Conservation (phyloP, 2,797 vertebrate species). For the Anguilla marmorata region DNA sequence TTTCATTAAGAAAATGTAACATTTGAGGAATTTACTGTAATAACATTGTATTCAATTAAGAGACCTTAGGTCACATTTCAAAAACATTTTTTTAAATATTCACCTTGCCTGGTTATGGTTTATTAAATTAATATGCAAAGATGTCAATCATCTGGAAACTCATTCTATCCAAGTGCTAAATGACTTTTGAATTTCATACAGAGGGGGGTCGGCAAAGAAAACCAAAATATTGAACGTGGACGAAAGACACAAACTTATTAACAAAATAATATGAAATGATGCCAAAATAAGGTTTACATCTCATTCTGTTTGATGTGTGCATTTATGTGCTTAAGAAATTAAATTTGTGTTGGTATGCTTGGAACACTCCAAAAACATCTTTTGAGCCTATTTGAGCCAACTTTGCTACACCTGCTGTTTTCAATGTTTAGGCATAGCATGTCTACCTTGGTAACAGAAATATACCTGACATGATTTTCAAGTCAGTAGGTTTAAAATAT, state of each 20-base stretch:
- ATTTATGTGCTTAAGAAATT: background rate
- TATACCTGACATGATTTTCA: constrained; percentile 4
- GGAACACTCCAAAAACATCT: background rate
- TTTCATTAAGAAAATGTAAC: background rate
- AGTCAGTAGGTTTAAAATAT: background rate
- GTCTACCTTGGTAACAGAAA: background rate
- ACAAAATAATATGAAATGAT: background rate
- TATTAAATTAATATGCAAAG: background rate
- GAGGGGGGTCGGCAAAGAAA: background rate
- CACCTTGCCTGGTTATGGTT: background rate
- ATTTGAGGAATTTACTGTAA: background rate
- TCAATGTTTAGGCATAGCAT: background rate
- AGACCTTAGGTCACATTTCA: background rate
- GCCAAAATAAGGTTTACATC: background rate
- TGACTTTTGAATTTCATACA: background rate
- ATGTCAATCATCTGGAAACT: background rate
- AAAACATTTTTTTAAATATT: background rate
- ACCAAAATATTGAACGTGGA: background rate
- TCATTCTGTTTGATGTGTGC: background rate
- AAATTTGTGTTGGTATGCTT: background rate
- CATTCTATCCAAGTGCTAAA: background rate
- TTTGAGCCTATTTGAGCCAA: background rate
- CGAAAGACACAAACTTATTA: background rate
- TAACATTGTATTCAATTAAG: background rate
- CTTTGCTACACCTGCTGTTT: background rate